Conservation (phyloP, 2,113 vertebrate species). For the Antennarius striatus region DNA sequence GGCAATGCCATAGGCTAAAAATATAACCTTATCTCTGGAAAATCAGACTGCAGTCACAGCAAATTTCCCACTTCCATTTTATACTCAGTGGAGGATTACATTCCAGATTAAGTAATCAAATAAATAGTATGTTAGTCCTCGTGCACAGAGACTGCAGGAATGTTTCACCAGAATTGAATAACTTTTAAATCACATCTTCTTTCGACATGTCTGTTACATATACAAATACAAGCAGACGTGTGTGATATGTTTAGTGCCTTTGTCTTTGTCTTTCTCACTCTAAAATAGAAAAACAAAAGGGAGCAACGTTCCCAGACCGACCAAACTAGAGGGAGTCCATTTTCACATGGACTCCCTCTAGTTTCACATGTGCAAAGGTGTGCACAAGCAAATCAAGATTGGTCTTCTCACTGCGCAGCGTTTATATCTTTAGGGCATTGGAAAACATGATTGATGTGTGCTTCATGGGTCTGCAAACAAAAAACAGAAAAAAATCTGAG, state of each 20-base stretch:
- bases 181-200: too few relatives aligned
- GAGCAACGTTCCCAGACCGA: neutral
- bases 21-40: neutral
- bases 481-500: conserved; percentile 28
- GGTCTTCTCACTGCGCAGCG: conserved; percentile 39
- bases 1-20: neutral
- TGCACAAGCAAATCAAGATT: conserved; percentile 43
- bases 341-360: conserved; percentile 33
- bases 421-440: conserved; percentile 48
- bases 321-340: conserved; percentile 1
- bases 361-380: conserved; percentile 37
- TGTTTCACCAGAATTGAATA: conserved; percentile 18
- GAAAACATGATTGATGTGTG: conserved; percentile 40
- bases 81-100: conserved; percentile 14
- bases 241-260: neutral
- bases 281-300: neutral
- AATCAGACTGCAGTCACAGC: conserved; percentile 7
- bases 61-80: conserved; percentile 1
- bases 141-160: conserved; percentile 13
- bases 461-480: conserved; percentile 14
- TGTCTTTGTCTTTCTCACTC: neutral
- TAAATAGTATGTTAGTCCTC: neutral
- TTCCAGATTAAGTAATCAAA: conserved; percentile 33
- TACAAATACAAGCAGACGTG: neutral
- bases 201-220: too few relatives aligned